Evolutionary conservation across 2,113 vertebrate genomes (phyloP).

Genomic region (Zosterops hypoxanthus): DNA sequence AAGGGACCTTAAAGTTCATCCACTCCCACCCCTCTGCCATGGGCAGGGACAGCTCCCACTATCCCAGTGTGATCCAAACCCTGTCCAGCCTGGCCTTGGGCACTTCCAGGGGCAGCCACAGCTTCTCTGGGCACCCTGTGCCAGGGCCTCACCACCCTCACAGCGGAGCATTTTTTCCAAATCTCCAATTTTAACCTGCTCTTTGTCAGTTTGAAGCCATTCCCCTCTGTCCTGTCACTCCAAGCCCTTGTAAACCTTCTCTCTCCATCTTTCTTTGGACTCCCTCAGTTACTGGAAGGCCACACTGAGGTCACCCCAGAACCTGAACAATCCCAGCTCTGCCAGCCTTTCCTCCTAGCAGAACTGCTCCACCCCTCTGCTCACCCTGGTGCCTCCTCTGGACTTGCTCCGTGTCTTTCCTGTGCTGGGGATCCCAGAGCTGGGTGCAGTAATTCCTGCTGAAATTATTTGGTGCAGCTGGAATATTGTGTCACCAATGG

Average conservation of each 20-base stretch:
- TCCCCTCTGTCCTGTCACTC: background rate
- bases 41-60: background rate
- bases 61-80: background rate
- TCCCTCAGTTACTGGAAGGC: background rate
- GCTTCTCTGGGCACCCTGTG: background rate
- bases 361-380: background rate
- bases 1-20: background rate
- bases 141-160: background rate
- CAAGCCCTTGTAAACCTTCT: background rate
- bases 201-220: background rate
- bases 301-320: background rate
- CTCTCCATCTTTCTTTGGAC: background rate
- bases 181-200: too few species aligned
- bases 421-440: background rate
- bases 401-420: background rate
- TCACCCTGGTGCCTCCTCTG: background rate
- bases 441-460: background rate
- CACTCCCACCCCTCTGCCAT: background rate
- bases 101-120: background rate
- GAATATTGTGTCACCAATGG: background rate
- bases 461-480: background rate
- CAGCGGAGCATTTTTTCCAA: background rate
- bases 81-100: rapidly evolving
- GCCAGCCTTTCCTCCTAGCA: background rate
- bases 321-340: background rate